phyloP scores from a whole-genome alignment of 1,140 invertebrate species.

The Drosophila paulistorum region DNA sequence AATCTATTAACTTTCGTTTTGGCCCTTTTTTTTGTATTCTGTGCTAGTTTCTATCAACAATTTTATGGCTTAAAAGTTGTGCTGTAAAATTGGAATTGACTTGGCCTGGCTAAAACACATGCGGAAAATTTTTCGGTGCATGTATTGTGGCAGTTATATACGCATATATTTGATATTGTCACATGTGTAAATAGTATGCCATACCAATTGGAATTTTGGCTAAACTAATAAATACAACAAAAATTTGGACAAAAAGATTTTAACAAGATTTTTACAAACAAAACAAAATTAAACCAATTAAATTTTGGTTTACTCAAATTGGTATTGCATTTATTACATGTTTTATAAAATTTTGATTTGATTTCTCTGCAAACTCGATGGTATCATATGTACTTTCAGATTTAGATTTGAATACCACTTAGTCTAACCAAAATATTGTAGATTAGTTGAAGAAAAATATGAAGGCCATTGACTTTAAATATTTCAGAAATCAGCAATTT shows the following conservation, averaged over 20 bases:
- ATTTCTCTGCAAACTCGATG: no score
- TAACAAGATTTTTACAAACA: background rate
- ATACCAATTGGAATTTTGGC: background rate
- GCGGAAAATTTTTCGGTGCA: background rate
- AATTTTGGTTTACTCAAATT: slow-evolving; percentile 24
- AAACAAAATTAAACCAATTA: slow-evolving; percentile 14
- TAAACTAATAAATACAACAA: background rate
- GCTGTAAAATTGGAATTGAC: slow-evolving; percentile 51
- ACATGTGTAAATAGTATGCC: background rate
- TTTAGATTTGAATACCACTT: no score
- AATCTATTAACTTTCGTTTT: background rate
- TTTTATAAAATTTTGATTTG: no score
- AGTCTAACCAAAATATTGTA: no score
- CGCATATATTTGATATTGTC: background rate
- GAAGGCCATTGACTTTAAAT: no score
- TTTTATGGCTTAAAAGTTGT: slow-evolving; percentile 42
- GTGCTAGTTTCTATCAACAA: slow-evolving; percentile 47
- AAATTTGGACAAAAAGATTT: background rate
- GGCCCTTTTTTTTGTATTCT: background rate
- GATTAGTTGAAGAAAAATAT: no score
- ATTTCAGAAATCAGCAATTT: no score
- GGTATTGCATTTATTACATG: no score
- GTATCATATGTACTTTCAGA: no score
- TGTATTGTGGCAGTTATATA: background rate
- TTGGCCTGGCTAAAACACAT: slow-evolving; percentile 14